Evolutionary conservation across 2,113 vertebrate species (phyloP).

Genomic region (Eublepharis macularius): DNA sequence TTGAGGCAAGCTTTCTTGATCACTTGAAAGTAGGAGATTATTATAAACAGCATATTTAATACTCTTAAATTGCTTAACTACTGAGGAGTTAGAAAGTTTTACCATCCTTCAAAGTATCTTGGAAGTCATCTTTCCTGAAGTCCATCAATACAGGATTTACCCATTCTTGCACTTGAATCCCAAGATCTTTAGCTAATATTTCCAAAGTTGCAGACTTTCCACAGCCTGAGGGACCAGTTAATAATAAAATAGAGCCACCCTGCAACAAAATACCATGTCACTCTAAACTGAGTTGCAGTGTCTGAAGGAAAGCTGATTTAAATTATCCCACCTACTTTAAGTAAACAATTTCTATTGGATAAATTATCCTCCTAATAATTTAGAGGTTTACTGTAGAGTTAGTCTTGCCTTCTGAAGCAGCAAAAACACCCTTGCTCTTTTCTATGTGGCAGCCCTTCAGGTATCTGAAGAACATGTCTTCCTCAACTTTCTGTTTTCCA

Average conservation of each 20-base stretch:
- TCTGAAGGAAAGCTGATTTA: neutral
- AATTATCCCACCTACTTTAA: too few species aligned
- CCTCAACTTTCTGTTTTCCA: too few species aligned
- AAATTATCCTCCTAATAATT: neutral
- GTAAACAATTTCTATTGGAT: neutral
- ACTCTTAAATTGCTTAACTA: neutral
- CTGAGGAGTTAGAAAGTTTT: slow-evolving; percentile 46
- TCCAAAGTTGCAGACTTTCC: slow-evolving; percentile 91
- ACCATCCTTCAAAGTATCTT: slow-evolving; percentile 76
- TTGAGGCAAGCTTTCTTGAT: too few species aligned
- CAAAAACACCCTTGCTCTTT: too few species aligned
- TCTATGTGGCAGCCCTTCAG: too few species aligned
- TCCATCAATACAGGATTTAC: slow-evolving; percentile 84
- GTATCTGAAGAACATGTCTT: too few species aligned
- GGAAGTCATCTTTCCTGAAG: slow-evolving; percentile 77
- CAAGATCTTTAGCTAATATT: slow-evolving; percentile 81
- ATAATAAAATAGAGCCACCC: slow-evolving; percentile 83
- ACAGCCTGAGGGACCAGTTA: slow-evolving; percentile 92
- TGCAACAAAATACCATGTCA: slow-evolving; percentile 61
- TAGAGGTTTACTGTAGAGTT: neutral
- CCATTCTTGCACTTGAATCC: slow-evolving; percentile 90
- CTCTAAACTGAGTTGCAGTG: slow-evolving; percentile 1
- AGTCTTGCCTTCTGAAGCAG: too few species aligned
- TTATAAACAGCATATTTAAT: neutral
- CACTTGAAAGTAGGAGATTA: too few species aligned